Evolutionary conservation across 2,888 invertebrate species (phyloP).

Genomic region (Neoitamus cyanurus): DNA sequence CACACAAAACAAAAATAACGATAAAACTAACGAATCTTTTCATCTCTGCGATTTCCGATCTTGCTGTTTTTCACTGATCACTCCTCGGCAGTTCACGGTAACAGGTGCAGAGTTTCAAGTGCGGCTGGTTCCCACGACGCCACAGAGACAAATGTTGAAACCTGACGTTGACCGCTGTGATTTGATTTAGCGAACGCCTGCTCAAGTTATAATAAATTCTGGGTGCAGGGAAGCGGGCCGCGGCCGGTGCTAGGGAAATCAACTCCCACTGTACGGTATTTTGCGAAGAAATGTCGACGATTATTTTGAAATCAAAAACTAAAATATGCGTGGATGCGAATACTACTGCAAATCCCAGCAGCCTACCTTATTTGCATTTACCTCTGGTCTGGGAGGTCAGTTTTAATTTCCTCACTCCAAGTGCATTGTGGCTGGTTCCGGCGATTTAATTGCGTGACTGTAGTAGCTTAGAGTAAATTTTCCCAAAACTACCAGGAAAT

Average conservation of each 20-base stretch:
- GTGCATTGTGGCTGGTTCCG: neutral
- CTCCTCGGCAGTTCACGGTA: neutral
- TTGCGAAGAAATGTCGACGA: neutral
- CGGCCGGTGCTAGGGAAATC: neutral
- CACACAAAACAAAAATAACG: neutral
- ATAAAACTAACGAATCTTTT: neutral
- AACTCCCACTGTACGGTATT: neutral
- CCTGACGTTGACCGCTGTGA: slow-evolving; percentile 10
- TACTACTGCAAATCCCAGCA: neutral
- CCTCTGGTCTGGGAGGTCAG: neutral
- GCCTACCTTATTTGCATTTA: neutral
- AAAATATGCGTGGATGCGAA: neutral
- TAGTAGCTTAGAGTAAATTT: too few species aligned
- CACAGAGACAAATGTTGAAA: neutral
- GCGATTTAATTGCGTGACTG: neutral
- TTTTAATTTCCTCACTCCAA: neutral
- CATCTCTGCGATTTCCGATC: neutral
- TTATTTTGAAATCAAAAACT: slow-evolving; percentile 22
- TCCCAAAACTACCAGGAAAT: neutral
- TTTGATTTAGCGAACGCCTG: slow-evolving; percentile 20
- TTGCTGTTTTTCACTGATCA: neutral
- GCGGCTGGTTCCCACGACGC: slow-evolving; percentile 12
- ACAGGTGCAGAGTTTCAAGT: neutral
- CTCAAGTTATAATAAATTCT: neutral
- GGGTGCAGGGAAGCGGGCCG: neutral